Base-by-base conservation (phyloP, 2,888 invertebrate genomes). In the Drosophila subsilvestris region DNA sequence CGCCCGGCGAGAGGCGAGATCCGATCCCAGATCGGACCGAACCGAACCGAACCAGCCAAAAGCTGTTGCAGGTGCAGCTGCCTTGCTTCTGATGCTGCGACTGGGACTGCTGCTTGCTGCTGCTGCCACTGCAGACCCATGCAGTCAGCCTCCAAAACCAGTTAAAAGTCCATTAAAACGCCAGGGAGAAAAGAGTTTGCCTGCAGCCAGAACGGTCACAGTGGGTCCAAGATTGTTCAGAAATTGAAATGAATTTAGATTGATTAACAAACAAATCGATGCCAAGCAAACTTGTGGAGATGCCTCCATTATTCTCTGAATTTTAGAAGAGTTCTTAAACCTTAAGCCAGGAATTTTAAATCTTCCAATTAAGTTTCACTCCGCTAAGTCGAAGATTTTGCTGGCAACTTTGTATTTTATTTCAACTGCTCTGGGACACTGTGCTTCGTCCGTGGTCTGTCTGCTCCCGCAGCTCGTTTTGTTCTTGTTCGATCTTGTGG, bases 141-240 rank as follows among this genome's bases (percentile, higher is more conserved):
- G 60, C 48, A 18, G 60, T 29, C 65, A 63, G 65, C 45, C 54
- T 71, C 60, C 42, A 48, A 54, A 90, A 90, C 90, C 90, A 88
- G 90, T 90, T 90, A 88, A 90, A 90, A 90, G 86, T 84, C 90
- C 84, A 90, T 90, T 90, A 90, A 90, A 90, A 86, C 83, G 83
- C 85, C 85, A 80, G 72, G 70, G 57, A 81, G 73, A 67, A 67
- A 66, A 63, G 62, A 71, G 65, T 56, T 61, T 50, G 63, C 50
- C 62, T 50, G 44, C 22, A 65, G 63, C 25, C 27, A 12, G 27
- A 67, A 27, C 25, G 32, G 66, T 14, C 17, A 67, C 57, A 47
- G 66, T 67, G 66, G 49, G n/a, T 18, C 9, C 10, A 27, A 17
- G 14, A 14, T 37, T 2, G 14, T 14, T 14, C 2, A 6, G 37